A percentile compares a stretch with the other conserved stretches of the same genome.
Evolutionary conservation across 2,888 invertebrate species (phyloP).

Genomic region (Lasioglossum malachurum): DNA sequence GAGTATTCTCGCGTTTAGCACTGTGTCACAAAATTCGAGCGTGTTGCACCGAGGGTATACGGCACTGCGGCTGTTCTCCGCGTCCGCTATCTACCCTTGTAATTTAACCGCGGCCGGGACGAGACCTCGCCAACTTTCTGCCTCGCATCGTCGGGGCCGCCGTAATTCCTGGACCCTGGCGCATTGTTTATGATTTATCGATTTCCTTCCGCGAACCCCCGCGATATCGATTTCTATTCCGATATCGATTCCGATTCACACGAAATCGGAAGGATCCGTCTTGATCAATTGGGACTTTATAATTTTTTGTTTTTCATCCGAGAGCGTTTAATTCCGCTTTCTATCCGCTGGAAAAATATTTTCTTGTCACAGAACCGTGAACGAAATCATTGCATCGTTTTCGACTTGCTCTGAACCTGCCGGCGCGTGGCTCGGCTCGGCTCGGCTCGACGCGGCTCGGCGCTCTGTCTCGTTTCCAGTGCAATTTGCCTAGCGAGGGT

Average conservation of each 20-base stretch:
- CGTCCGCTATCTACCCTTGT: not conserved
- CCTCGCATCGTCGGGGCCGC: not conserved
- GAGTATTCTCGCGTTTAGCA: conserved; percentile 39
- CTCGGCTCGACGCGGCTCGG: not conserved
- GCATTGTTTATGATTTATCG: not conserved
- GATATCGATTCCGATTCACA: not conserved
- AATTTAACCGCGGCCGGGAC: conserved; percentile 18
- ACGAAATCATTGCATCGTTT: not conserved
- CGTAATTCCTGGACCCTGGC: not conserved
- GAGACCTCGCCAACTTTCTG: conserved; percentile 2
- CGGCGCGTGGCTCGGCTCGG: not conserved
- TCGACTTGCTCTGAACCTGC: not conserved
- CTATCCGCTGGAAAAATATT: not conserved
- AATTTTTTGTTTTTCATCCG: not conserved
- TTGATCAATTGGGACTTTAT: not conserved
- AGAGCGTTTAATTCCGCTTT: not conserved
- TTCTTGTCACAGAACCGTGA: conserved; percentile 1
- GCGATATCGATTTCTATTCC: not conserved
- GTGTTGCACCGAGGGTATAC: conserved; percentile 15
- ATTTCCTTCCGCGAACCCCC: not conserved
- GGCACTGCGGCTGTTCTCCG: conserved; percentile 35
- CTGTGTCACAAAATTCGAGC: conserved; percentile 27
- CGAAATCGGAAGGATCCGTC: not conserved
- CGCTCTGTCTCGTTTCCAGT: not conserved
- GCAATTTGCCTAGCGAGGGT: not conserved